Base-by-base conservation (phyloP, 2,888 invertebrate genomes). In the Orchesellides sinensis region DNA sequence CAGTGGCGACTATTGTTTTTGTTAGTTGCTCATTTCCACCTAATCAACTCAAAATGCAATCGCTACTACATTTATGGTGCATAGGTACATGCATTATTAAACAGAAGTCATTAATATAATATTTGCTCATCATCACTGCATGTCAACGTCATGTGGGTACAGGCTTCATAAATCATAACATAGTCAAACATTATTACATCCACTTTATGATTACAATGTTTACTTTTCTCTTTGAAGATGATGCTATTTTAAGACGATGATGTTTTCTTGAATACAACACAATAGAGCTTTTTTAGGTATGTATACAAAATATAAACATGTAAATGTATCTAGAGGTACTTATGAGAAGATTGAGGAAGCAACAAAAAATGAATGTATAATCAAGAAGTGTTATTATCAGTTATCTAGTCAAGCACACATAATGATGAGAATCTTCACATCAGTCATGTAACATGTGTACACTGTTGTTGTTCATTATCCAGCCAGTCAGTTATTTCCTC, bases 341-440 rank as follows among this genome's bases (percentile, higher is more conserved):
- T 21, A n/a, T n/a, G n/a, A n/a, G n/a, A n/a, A n/a, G n/a, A n/a
- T n/a, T n/a, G n/a, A n/a, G 2, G 10, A 27, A 1, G 8, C 27
- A 23, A 56, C 8, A 56, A 23, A 56, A 25, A 25, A 8, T 61
- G 61, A 32, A 32, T 61, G 12, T 19, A 61, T 56, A 56, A 61
- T 32, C 54, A 54, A 23, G 17, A 61, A 17, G 61, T 61, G 61
- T 61, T 61, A 32, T 29, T 61, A 61, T 61, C 61, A 61, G 32
- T 32, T 19, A 61, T 61, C 61, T 32, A 61, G 14, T 29, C 3
- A 56, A 25, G 23, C 12, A n/a, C 40, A 40, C n/a, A 25, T 12
- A 6, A 6, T 32, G 61, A 61, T 61, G 61, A 19, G 61, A 61
- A 61, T 19, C 12, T 61, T 32, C 35, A 29, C 61, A 29, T 32